Conservation (phyloP, 2,797 vertebrate genomes). For the Myotis pilosus region DNA sequence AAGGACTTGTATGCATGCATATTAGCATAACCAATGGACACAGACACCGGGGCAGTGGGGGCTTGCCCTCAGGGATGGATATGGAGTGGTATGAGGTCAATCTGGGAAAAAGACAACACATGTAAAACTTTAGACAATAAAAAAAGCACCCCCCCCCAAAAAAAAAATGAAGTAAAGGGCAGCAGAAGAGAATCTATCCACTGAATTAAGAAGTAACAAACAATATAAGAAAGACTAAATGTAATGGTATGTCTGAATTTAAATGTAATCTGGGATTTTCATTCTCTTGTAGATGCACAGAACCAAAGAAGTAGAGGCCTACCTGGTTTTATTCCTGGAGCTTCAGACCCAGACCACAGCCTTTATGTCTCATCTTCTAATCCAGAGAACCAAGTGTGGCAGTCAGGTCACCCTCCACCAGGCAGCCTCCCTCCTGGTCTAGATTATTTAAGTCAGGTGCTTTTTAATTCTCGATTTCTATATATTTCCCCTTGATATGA, state of each 20-base stretch:
- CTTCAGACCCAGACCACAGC: constrained; percentile 65
- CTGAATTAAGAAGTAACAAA: background rate
- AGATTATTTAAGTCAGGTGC: constrained; percentile 93
- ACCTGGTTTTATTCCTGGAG: constrained; percentile 79
- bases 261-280: background rate
- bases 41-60: too few relatives aligned
- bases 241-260: background rate
- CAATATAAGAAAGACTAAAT: background rate
- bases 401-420: constrained; percentile 69
- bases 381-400: constrained; percentile 66
- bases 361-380: constrained; percentile 20
- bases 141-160: too few relatives aligned
- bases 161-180: background rate
- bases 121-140: too few relatives aligned
- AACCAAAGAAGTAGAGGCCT: constrained; percentile 54
- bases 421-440: constrained; percentile 90
- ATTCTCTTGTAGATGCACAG: constrained; percentile 74
- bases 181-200: background rate
- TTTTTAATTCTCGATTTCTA: constrained; percentile 55
- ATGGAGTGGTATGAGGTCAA: too few relatives aligned
- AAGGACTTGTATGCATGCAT: too few relatives aligned
- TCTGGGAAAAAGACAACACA: too few relatives aligned
- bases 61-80: too few relatives aligned
- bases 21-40: too few relatives aligned
- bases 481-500: background rate